Base-by-base conservation (phyloP, 2,888 invertebrate species). In the Agrypnus murinus region DNA sequence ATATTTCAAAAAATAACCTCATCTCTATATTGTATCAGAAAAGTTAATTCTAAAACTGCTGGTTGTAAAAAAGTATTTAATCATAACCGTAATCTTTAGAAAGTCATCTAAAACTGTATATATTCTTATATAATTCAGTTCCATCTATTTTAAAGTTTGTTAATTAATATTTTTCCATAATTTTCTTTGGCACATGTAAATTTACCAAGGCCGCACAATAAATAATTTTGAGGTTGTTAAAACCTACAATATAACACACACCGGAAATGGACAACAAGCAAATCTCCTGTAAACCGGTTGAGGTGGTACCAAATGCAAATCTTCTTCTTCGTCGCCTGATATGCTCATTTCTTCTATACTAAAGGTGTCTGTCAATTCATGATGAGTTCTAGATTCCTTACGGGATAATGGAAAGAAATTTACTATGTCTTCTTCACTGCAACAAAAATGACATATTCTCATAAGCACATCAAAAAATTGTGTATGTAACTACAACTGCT, bases 291-390 rank as follows among this genome's bases (percentile, higher is more conserved):
- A 84, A 65, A 84, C 81, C 2, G 85, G 82, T 74, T 84, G 82
- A 10, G 86, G 86, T 65, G 86, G 86, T 73, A 86, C 85, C 67
- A 86, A 76, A 77, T 87, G 85, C 58, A 86, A 78, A 75, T 87
- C 86, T 74, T 86, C 86, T 73, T 86, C 85, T 63, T 86, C 86
- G 59, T 84, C 86, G 3, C 88, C 89, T 69, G 89, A 89, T 81
- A 90, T 86, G 84, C 89, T 89, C 84, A 90, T 87, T 81, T 90
- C 89, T 84, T 90, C 90, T 82, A 90, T 89, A 73, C 89, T 89
- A 76, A 90, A 86, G 72, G 90, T 90, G 78, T 89, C 88, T n/a
- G 89, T 88, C 63, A 90, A 85, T 79, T 89, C 89, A 75, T 87
- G 87, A 70, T 88, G 87, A 38, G 82, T 80, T 71, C 83, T 78